Evolutionary conservation across 2,113 vertebrate species (phyloP).

Genomic region (Pteruthius melanotis): DNA sequence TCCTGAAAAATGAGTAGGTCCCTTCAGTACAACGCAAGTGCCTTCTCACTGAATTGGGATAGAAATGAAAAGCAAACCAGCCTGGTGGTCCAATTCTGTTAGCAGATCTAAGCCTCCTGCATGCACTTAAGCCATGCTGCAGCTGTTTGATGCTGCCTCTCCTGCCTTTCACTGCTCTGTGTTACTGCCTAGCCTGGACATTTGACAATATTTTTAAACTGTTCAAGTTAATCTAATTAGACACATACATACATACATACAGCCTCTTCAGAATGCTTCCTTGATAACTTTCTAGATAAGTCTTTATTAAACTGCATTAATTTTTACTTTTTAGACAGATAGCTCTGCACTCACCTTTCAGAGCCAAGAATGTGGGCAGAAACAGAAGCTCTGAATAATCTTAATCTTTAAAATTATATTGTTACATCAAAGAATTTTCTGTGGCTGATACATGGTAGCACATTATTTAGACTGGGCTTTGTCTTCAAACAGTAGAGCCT

Average conservation of each 20-base stretch:
- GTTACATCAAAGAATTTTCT: neutral
- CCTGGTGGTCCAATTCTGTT: neutral
- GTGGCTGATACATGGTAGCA: neutral
- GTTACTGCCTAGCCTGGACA: neutral
- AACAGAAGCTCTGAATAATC: neutral
- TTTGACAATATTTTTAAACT: neutral
- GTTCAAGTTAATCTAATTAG: neutral
- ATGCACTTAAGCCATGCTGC: neutral
- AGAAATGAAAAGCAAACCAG: neutral
- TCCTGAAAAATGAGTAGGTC: neutral
- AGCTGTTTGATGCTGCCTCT: neutral
- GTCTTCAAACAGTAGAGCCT: neutral
- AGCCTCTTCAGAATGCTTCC: neutral
- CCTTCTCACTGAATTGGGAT: neutral
- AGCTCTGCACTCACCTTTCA: neutral
- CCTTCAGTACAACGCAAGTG: neutral
- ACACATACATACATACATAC: accelerated
- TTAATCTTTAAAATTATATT: neutral
- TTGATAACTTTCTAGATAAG: neutral
- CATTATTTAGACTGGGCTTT: neutral
- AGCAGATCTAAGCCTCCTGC: neutral
- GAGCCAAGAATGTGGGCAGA: neutral
- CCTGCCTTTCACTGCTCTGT: neutral
- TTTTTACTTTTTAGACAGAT: neutral
- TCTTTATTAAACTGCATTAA: neutral